phyloP scores from a whole-genome alignment of 2,113 vertebrate genomes.

The Eulemur rufifrons region DNA sequence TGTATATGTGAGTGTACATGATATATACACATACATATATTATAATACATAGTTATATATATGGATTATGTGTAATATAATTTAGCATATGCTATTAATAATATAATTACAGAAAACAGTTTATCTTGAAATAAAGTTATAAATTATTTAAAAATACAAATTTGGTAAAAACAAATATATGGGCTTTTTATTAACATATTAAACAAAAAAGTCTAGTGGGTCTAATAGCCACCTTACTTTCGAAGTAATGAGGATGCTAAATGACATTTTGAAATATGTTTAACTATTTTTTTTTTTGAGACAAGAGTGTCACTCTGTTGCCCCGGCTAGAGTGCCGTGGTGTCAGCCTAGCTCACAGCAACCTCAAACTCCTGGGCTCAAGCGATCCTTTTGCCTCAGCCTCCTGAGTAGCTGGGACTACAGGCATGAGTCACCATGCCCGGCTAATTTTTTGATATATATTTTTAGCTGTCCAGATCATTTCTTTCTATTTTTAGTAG shows the following conservation, averaged over 20 bases:
- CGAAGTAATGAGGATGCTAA: not conserved
- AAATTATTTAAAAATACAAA: not conserved
- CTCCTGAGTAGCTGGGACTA: too few relatives aligned
- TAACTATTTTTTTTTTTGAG: not conserved
- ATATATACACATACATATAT: not conserved
- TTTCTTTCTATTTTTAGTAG: too few relatives aligned
- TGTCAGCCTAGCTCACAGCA: too few relatives aligned
- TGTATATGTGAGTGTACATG: not conserved
- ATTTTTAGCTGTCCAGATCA: too few relatives aligned
- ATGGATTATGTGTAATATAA: not conserved
- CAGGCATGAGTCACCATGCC: too few relatives aligned
- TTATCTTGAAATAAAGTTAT: not conserved
- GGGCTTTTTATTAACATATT: not conserved
- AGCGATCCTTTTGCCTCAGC: too few relatives aligned
- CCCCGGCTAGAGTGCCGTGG: too few relatives aligned
- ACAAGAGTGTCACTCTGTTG: too few relatives aligned
- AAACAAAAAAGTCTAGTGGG: not conserved
- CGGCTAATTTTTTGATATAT: too few relatives aligned
- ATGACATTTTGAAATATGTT: not conserved
- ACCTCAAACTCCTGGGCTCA: too few relatives aligned
- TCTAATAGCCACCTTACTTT: not conserved
- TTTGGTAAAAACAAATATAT: slow-evolving; percentile 1
- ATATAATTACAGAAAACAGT: not conserved
- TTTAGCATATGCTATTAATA: not conserved
- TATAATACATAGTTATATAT: not conserved